Evolutionary conservation across 2,113 vertebrate species (phyloP), one percentile per base, ranked within the genome.

Genomic region (Albula goreensis): DNA sequence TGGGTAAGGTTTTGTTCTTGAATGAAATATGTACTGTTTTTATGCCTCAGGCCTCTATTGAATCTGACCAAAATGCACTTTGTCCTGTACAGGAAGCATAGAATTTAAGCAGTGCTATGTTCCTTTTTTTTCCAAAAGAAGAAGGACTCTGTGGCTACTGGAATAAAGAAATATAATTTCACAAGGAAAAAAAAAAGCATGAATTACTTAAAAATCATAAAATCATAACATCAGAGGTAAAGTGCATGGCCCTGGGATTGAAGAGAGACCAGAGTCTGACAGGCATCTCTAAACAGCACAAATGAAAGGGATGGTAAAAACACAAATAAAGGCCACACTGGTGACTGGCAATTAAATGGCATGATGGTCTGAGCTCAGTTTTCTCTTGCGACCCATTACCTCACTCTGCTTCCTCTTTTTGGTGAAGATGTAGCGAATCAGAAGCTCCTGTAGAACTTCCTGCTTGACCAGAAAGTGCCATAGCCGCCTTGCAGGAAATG

Each of bases 381-480:
- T 77, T 81, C 50, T 51, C 31, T 77, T 9, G 78, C 15, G 49
- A 41, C 5, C 53, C 41, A 6, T 95, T 96, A 99, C 98, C 98
- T 99, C 98, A 92, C 98, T 96, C 94, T 98, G 98, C 90, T 98
- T 99, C 94, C 98, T 97, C 93, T 98, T 99, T 94, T 99, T 99
- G 5, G 98, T 99, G 88, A 99, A 99, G 92, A 99, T 99, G 12
- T 98, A 99, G 92, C 97, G 97, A 89, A 99, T 97, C 89, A 99
- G 96, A 41, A 96, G 97, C 85, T 99, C 98, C 88, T 99, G 98
- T 86, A 99, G 96, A 86, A 97, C 90, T 89, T 99, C 98, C 93
- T 99, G 98, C 93, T 99, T 99, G 86, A 99, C 98, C 86, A 99
- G 94, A 89, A 97, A 99, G 93, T 99, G 97, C 98, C 98, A 99